These are phyloP conservation scores for Rhinella marina DNA, from an alignment of 2,797 vertebrate species.

Conservation along the genomic window DNA sequence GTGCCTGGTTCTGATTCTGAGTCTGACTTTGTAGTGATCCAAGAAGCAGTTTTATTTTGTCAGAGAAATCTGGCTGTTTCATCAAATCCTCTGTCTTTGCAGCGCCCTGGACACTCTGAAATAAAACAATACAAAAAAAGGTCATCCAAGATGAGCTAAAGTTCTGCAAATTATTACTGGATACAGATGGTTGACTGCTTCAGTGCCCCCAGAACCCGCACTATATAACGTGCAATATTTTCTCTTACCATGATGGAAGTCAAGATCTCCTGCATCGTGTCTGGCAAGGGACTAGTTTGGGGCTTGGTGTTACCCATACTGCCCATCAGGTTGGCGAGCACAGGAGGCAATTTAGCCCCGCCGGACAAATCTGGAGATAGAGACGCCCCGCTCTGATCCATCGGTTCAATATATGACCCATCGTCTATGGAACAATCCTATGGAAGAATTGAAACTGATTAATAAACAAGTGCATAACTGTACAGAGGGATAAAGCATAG, in stretches of 20 bases:
- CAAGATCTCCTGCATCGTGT: slow-evolving; percentile 93
- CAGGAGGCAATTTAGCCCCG: slow-evolving; percentile 86
- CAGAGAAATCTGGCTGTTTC: slow-evolving; percentile 91
- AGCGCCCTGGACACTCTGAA: slow-evolving; percentile 81
- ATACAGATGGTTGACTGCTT: not conserved
- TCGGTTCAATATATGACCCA: slow-evolving; percentile 77
- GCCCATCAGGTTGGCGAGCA: slow-evolving; percentile 92
- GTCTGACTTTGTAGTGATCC: slow-evolving; percentile 79
- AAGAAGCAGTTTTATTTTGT: slow-evolving; percentile 91
- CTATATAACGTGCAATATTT: not conserved
- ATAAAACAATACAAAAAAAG: not conserved
- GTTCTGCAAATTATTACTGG: not conserved
- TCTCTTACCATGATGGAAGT: slow-evolving; percentile 88
- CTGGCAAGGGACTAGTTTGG: slow-evolving; percentile 70
- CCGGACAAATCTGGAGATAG: slow-evolving; percentile 74
- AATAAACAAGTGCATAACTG: not conserved
- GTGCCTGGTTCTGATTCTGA: slow-evolving; percentile 53
- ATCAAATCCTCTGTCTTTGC: slow-evolving; percentile 90
- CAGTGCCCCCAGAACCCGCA: not conserved
- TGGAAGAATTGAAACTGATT: not conserved
- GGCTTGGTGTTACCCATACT: slow-evolving; percentile 80
- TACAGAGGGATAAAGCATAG: no score
- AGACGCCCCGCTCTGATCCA: slow-evolving; percentile 73
- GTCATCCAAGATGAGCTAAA: not conserved
- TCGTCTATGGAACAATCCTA: slow-evolving; percentile 86